phyloP scores from a whole-genome alignment of 1,140 invertebrate genomes.

The Aradophagus sp. region DNA sequence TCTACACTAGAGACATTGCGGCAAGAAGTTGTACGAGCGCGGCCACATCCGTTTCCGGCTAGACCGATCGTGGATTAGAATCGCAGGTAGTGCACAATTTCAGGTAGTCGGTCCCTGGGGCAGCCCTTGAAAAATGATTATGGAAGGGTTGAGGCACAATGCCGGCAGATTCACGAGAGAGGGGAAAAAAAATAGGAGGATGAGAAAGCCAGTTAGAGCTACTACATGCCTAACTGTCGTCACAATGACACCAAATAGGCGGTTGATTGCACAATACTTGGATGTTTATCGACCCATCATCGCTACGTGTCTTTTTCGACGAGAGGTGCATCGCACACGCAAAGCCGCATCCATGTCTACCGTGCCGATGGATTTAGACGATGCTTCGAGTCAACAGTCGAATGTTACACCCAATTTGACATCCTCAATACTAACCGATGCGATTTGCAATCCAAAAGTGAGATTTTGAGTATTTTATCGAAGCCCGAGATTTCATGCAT shows the following conservation, averaged over 20 bases:
- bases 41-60: constrained; percentile 56
- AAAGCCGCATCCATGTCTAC: constrained; percentile 51
- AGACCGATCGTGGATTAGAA: constrained; percentile 48
- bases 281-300: constrained; percentile 73
- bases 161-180: constrained; percentile 34
- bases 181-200: constrained; percentile 42
- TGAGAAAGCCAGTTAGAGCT: constrained; percentile 33
- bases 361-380: constrained; percentile 49
- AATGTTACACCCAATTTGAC: constrained; percentile 73
- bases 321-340: constrained; percentile 51
- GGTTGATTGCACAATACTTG: constrained; percentile 72
- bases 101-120: constrained; percentile 50
- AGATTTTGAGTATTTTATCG: constrained; percentile 53
- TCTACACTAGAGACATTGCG: constrained; percentile 16
- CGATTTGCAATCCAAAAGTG: constrained; percentile 53
- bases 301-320: constrained; percentile 63
- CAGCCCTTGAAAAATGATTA: constrained; percentile 58
- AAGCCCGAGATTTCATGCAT: constrained; percentile 30
- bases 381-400: constrained; percentile 67
- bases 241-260: constrained; percentile 73
- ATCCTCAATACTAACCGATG: constrained; percentile 62
- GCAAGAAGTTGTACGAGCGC: constrained; percentile 38
- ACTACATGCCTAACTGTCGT: constrained; percentile 65
- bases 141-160: constrained; percentile 52
- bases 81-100: constrained; percentile 48